These are phyloP conservation scores for Mesoligia furuncula DNA, from an alignment of 2,888 invertebrate species.

Conservation along the genomic window DNA sequence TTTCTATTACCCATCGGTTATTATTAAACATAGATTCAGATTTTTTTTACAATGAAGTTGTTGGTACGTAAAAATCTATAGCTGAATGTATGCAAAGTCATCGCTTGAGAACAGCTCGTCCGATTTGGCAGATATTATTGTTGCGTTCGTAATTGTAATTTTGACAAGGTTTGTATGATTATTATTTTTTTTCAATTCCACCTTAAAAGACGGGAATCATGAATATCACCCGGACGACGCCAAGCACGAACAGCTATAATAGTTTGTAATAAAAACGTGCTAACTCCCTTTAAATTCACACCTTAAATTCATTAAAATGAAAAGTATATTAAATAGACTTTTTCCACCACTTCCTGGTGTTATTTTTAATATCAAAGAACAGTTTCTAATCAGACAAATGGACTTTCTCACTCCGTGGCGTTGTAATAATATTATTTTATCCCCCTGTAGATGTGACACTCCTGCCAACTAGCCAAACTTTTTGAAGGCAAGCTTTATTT, in stretches of 20 bases:
- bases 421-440: constrained; percentile 79
- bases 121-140: too few species aligned
- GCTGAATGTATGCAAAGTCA: too few species aligned
- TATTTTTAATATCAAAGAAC: constrained; percentile 66
- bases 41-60: too few species aligned
- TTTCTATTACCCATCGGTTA: neutral
- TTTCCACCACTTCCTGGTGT: constrained; percentile 36
- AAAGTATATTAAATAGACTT: constrained; percentile 6
- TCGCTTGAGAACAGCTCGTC: too few species aligned
- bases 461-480: constrained; percentile 59
- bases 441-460: constrained; percentile 67
- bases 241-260: too few species aligned
- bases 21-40: too few species aligned
- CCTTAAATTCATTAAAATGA: constrained; percentile 12
- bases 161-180: too few species aligned
- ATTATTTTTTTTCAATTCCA: too few species aligned
- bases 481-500: constrained; percentile 55
- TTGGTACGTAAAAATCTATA: too few species aligned
- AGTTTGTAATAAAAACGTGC: neutral
- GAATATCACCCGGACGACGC: too few species aligned
- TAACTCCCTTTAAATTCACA: neutral
- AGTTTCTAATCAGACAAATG: constrained; percentile 79
- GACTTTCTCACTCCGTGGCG: constrained; percentile 73
- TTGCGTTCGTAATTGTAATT: too few species aligned
- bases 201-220: too few species aligned